These are phyloP conservation scores for Caenorhabditis imperialis DNA, from an alignment of 2,888 invertebrate species.

Conservation along the genomic window DNA sequence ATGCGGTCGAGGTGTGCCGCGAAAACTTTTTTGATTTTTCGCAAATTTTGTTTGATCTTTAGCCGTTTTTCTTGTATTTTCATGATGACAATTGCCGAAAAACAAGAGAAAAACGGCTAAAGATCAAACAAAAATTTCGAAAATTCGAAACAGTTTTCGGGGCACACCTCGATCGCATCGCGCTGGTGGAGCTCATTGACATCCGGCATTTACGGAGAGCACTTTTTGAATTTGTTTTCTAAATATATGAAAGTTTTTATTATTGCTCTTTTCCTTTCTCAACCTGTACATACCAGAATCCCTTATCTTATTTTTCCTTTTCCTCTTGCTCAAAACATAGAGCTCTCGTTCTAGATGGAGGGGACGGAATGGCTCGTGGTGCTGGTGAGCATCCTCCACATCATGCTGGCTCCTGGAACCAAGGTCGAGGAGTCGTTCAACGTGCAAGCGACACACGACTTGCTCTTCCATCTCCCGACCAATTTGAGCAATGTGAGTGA, in stretches of 20 bases:
- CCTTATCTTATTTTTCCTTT: not conserved
- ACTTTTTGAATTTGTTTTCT: conserved; percentile 6
- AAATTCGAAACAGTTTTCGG: no score
- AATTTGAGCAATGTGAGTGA: conserved; percentile 46
- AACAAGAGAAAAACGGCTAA: no score
- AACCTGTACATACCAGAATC: not conserved
- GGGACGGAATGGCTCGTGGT: conserved; percentile 73
- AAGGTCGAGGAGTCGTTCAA: conserved; percentile 99
- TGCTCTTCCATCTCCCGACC: conserved; percentile 86
- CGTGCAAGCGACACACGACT: conserved; percentile 96
- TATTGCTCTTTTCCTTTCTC: conserved; percentile 4
- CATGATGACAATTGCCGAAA: no score
- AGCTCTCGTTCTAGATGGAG: conserved; percentile 53
- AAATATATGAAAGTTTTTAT: conserved; percentile 1
- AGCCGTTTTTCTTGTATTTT: no score
- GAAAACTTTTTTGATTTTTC: conserved; percentile 17
- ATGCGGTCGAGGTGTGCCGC: no score
- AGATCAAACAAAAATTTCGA: no score
- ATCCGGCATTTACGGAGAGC: no score
- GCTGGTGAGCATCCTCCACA: conserved; percentile 65
- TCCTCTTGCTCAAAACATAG: not conserved
- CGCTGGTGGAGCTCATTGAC: no score
- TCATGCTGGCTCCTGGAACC: conserved; percentile 72
- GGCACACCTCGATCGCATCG: no score
- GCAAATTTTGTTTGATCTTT: conserved; percentile 2